Conservation (phyloP, 2,113 vertebrate genomes). For the Petaurus breviceps region DNA sequence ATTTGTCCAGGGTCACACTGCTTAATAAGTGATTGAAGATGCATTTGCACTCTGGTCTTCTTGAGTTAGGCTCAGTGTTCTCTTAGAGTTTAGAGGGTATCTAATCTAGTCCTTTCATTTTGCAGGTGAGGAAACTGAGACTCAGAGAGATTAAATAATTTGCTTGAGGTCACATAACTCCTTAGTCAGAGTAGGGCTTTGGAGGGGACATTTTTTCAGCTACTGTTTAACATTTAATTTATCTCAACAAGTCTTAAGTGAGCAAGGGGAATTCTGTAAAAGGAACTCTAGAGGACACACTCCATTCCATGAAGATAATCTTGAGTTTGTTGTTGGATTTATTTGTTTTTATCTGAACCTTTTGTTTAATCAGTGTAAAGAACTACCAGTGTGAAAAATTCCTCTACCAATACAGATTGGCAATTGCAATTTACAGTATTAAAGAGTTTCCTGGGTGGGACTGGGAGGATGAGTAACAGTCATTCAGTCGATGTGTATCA, state of each 20-base stretch:
- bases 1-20: background rate
- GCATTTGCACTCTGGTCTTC: background rate
- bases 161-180: background rate
- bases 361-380: background rate
- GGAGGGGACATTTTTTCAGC: background rate
- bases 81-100: background rate
- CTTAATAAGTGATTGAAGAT: background rate
- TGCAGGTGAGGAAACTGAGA: background rate
- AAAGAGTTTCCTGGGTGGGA: background rate
- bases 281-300: background rate
- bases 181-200: background rate
- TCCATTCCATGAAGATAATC: background rate
- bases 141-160: background rate
- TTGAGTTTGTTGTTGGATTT: background rate
- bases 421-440: background rate
- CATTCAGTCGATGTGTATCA: background rate
- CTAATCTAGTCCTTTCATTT: background rate
- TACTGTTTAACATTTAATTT: background rate
- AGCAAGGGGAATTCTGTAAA: background rate
- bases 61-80: background rate
- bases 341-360: background rate
- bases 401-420: background rate
- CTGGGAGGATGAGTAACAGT: background rate
- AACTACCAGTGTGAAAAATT: background rate
- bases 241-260: background rate